Percentiles rank a stretch among this genome's conserved stretches.
phyloP scores from a whole-genome alignment of 2,797 vertebrate genomes.

The Rhynchotus rufescens region DNA sequence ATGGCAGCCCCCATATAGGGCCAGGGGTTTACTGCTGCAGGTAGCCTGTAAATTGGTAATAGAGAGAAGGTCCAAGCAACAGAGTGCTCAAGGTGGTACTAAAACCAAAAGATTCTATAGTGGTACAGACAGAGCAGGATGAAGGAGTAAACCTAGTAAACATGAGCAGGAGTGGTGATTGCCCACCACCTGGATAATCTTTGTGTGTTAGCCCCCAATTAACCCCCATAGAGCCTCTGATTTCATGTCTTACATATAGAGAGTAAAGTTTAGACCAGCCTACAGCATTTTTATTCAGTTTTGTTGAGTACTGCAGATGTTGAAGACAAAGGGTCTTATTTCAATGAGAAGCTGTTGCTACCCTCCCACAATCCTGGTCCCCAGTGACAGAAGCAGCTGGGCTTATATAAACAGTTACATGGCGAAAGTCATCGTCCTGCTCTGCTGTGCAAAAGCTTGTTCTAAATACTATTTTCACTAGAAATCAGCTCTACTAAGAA shows the following conservation, averaged over 20 bases:
- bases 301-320: not conserved
- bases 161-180: not conserved
- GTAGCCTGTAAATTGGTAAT: accelerated
- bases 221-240: accelerated
- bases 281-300: not conserved
- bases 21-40: not conserved
- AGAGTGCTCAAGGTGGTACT: not conserved
- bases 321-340: not conserved
- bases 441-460: slow-evolving; percentile 3
- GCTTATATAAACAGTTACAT: slow-evolving; percentile 2
- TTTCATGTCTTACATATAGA: not conserved
- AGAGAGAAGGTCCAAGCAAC: not conserved
- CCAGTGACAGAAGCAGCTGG: slow-evolving; percentile 2
- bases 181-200: not conserved
- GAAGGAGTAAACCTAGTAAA: not conserved
- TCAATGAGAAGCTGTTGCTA: not conserved
- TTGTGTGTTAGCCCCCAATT: not conserved
- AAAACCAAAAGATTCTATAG: not conserved
- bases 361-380: not conserved
- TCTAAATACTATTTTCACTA: slow-evolving; percentile 25
- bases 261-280: not conserved
- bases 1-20: not conserved
- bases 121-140: not conserved
- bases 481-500: not conserved
- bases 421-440: not conserved